Percentiles rank a stretch among this genome's conserved stretches.
Evolutionary conservation across 1,140 invertebrate species (phyloP).

Genomic region (Drosophila trapezifrons): DNA sequence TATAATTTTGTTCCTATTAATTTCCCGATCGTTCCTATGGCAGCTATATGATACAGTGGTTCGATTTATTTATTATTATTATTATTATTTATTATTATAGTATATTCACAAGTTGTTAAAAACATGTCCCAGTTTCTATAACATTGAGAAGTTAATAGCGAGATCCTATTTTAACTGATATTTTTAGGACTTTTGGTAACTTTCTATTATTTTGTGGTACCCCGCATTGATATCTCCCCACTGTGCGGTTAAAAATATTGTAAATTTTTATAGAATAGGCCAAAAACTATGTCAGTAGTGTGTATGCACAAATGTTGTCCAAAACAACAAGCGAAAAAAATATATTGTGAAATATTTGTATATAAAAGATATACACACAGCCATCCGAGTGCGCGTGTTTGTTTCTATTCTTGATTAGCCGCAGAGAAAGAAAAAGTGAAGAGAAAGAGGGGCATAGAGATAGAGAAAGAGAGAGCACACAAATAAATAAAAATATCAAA

Average conservation of each 20-base stretch:
- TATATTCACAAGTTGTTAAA: too few species aligned
- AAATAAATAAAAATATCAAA: constrained; percentile 25
- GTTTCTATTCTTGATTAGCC: constrained; percentile 39
- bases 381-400: constrained; percentile 16
- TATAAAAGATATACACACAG: constrained; percentile 31
- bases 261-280: constrained; percentile 36
- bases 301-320: constrained; percentile 72
- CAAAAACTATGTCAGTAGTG: constrained; percentile 77
- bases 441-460: constrained; percentile 1
- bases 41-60: too few species aligned
- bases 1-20: too few species aligned
- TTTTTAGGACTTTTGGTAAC: too few species aligned
- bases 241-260: constrained; percentile 58
- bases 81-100: too few species aligned
- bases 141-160: too few species aligned
- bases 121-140: too few species aligned
- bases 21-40: too few species aligned
- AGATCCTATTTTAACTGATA: too few species aligned
- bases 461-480: constrained; percentile 1
- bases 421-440: constrained; percentile 36
- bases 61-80: too few species aligned
- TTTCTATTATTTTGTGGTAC: not conserved
- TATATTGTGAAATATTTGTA: constrained; percentile 37
- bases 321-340: constrained; percentile 50
- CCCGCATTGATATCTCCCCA: constrained; percentile 24